Evolutionary conservation across 2,797 vertebrate genomes (phyloP).

Genomic region (Cyclopterus lumpus): DNA sequence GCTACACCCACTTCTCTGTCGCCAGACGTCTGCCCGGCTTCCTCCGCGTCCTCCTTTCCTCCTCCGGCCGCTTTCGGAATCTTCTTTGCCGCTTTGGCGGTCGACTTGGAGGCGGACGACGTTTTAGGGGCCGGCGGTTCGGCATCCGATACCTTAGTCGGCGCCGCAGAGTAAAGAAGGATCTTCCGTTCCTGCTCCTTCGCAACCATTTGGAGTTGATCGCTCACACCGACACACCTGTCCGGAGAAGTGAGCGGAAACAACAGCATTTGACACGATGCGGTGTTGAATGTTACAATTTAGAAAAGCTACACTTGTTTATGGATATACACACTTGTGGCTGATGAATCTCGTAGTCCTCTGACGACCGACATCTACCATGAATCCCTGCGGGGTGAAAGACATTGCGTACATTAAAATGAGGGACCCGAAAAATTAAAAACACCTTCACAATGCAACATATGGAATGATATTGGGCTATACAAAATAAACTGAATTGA

Average conservation of each 20-base stretch:
- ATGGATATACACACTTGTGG: constrained; percentile 78
- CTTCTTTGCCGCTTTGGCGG: constrained; percentile 17
- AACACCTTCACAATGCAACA: background rate
- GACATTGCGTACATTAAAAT: background rate
- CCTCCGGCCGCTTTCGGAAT: constrained; percentile 22
- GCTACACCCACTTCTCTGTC: background rate
- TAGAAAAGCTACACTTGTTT: background rate
- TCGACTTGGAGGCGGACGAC: background rate
- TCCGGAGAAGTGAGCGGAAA: constrained; percentile 1
- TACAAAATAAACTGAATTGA: too few relatives aligned
- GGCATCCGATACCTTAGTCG: background rate
- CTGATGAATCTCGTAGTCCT: constrained; percentile 94
- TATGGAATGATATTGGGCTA: too few relatives aligned
- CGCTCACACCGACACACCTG: constrained; percentile 88
- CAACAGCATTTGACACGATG: background rate
- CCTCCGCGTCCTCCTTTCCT: constrained; percentile 22
- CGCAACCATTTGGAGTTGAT: constrained; percentile 89
- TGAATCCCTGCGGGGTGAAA: constrained; percentile 87
- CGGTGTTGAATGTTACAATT: background rate
- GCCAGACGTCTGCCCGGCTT: background rate
- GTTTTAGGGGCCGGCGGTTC: constrained; percentile 4
- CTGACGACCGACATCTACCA: constrained; percentile 96
- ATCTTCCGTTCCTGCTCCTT: constrained; percentile 91
- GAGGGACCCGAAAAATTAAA: background rate
- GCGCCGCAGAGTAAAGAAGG: constrained; percentile 77